These are phyloP conservation scores for Harpagoxenus sublaevis DNA, from an alignment of 2,888 invertebrate species.

Conservation along the genomic window DNA sequence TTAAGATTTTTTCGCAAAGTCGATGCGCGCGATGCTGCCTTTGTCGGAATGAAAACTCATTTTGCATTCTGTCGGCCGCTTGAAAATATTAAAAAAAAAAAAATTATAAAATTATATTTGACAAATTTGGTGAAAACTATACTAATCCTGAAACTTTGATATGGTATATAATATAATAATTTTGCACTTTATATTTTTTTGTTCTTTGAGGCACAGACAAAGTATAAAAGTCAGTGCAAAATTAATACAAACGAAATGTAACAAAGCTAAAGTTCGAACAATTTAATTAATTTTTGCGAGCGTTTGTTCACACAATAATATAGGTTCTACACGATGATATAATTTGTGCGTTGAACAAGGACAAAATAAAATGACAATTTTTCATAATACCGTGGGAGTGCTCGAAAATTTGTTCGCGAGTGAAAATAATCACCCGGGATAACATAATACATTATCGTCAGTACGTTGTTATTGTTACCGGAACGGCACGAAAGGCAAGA, in stretches of 20 bases:
- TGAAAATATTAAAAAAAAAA: background rate
- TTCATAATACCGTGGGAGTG: background rate
- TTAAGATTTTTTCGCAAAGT: conserved; percentile 12
- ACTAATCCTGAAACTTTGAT: background rate
- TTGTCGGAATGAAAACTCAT: background rate
- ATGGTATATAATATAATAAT: background rate
- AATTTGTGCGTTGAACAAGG: background rate
- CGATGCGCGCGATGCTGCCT: background rate
- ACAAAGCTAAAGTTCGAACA: background rate
- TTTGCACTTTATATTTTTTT: background rate
- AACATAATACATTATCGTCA: conserved; percentile 29
- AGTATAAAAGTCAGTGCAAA: background rate
- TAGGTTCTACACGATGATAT: background rate
- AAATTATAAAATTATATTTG: background rate
- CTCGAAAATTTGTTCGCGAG: conserved; percentile 15
- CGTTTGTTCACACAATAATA: background rate
- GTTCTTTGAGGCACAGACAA: background rate
- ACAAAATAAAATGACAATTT: background rate
- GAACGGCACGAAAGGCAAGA: conserved; percentile 12
- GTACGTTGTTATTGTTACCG: conserved; percentile 26
- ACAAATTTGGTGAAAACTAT: background rate
- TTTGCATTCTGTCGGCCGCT: background rate
- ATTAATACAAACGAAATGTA: background rate
- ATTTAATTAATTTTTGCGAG: conserved; percentile 6
- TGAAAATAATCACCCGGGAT: conserved; percentile 25